Conservation (phyloP, 2,888 invertebrate species). For the Andrena minutula region DNA sequence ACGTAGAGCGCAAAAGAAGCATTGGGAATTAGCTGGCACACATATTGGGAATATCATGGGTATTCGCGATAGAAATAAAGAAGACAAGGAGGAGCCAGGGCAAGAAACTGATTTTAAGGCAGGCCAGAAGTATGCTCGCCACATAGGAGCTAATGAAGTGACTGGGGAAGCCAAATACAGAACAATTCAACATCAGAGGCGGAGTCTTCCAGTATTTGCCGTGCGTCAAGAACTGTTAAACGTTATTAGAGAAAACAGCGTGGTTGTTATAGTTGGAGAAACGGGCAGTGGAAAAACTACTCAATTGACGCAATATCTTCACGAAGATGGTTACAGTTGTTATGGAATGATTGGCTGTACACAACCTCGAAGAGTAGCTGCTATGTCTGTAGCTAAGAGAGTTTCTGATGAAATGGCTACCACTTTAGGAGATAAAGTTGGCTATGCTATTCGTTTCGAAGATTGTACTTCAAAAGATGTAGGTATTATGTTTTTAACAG, state of each 20-base stretch:
- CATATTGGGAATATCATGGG: slow-evolving; percentile 99
- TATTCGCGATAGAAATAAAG: slow-evolving; percentile 87
- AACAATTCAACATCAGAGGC: slow-evolving; percentile 93
- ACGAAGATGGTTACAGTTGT: slow-evolving; percentile 97
- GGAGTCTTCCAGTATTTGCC: slow-evolving; percentile 97
- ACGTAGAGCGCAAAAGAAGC: slow-evolving; percentile 98
- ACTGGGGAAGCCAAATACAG: slow-evolving; percentile 92
- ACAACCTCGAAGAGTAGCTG: slow-evolving; percentile 98
- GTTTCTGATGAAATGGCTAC: slow-evolving; percentile 99
- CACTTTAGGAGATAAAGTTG: slow-evolving; percentile 95
- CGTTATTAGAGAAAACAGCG: slow-evolving; percentile 96
- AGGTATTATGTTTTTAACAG: slow-evolving; percentile 39
- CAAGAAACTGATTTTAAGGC: slow-evolving; percentile 91
- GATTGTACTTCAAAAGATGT: slow-evolving; percentile 97
- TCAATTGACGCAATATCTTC: slow-evolving; percentile 98
- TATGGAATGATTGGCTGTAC: slow-evolving; percentile 99
- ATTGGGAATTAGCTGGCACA: slow-evolving; percentile 99
- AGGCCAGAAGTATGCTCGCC: slow-evolving; percentile 98
- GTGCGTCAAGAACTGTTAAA: slow-evolving; percentile 96
- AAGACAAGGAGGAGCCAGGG: slow-evolving; percentile 88
- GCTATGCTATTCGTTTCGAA: slow-evolving; percentile 99
- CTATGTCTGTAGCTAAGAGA: slow-evolving; percentile 99
- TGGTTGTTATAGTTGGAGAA: slow-evolving; percentile 97
- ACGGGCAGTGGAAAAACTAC: slow-evolving; percentile 99
- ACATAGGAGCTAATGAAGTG: slow-evolving; percentile 91